phyloP scores from a whole-genome alignment of 2,797 vertebrate genomes.

The Pitangus sulphuratus region DNA sequence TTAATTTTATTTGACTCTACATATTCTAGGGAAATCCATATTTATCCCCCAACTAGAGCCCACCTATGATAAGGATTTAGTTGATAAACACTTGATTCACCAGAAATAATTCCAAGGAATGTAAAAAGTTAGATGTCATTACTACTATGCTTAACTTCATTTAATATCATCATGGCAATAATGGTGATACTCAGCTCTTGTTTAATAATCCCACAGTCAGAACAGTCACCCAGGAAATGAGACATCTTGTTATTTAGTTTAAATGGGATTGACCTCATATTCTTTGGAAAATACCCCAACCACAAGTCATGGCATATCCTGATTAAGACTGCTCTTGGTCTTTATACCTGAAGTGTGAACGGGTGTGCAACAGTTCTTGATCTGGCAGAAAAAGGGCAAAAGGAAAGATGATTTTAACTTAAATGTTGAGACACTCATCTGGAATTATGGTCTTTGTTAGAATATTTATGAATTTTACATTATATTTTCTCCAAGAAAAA shows the following conservation, averaged over 20 bases:
- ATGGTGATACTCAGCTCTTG: not conserved
- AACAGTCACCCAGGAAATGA: not conserved
- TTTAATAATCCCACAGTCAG: fast-evolving
- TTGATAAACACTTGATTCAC: not conserved
- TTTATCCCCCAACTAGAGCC: not conserved
- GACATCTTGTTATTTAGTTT: not conserved
- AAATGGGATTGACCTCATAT: not conserved
- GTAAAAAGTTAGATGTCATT: not conserved
- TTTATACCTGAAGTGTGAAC: not conserved
- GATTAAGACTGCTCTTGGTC: not conserved
- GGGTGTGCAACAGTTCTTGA: not conserved
- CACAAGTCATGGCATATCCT: not conserved
- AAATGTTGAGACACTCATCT: not conserved
- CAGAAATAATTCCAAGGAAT: not conserved
- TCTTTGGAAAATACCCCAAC: not conserved
- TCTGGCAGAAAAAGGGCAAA: not conserved
- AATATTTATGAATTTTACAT: not conserved
- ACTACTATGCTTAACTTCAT: not conserved
- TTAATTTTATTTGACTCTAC: not conserved
- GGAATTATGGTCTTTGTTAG: not conserved
- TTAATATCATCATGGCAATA: not conserved
- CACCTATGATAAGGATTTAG: not conserved
- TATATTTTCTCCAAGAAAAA: not conserved
- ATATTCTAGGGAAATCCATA: not conserved
- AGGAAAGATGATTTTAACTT: not conserved